phyloP scores from a whole-genome alignment of 2,113 vertebrate species.

The Tichodroma muraria region DNA sequence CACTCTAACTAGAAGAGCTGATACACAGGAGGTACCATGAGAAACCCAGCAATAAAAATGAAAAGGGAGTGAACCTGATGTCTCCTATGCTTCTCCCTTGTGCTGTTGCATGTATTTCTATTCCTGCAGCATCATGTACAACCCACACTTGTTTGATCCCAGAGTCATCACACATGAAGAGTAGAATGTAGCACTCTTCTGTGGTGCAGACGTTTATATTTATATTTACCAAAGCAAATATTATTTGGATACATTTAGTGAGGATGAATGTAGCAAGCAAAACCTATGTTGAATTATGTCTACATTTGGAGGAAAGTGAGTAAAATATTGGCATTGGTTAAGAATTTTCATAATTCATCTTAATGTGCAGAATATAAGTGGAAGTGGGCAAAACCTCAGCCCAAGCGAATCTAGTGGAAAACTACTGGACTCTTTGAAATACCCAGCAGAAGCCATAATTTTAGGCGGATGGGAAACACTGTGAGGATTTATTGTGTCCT shows the following conservation, averaged over 20 bases:
- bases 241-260: background rate
- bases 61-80: background rate
- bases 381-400: background rate
- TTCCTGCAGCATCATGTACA: background rate
- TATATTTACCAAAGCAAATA: background rate
- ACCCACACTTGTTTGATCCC: background rate
- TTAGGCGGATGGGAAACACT: background rate
- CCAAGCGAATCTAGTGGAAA: background rate
- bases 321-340: background rate
- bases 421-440: background rate
- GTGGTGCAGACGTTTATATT: background rate
- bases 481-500: background rate
- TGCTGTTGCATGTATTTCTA: accelerated
- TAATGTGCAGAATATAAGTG: background rate
- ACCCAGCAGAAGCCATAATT: background rate
- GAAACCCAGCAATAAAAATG: background rate
- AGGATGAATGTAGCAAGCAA: background rate
- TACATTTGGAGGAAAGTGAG: background rate
- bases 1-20: background rate
- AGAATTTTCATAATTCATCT: background rate
- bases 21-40: background rate
- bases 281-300: background rate
- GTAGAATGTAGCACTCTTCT: background rate
- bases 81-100: background rate
- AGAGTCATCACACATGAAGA: background rate